These are phyloP conservation scores for Callimorpha dominula DNA, from an alignment of 2,888 invertebrate species.

Conservation along the genomic window DNA sequence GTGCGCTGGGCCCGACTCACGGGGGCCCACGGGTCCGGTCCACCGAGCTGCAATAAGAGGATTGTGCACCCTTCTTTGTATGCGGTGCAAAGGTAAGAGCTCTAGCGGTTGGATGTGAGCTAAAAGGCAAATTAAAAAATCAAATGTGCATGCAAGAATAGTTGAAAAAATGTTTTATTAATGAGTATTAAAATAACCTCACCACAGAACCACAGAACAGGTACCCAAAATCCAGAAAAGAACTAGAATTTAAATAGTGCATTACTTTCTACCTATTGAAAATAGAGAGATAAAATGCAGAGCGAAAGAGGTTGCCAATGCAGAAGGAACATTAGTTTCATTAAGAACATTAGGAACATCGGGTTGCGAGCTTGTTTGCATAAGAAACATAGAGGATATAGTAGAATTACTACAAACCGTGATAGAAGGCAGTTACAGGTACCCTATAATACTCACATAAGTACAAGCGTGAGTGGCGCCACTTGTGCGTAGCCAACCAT, in stretches of 20 bases:
- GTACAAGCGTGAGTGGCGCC: too few relatives aligned
- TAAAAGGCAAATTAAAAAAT: slow-evolving; percentile 15
- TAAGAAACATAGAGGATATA: not conserved
- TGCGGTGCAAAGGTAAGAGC: slow-evolving; percentile 49
- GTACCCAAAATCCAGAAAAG: too few relatives aligned
- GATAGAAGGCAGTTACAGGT: not conserved
- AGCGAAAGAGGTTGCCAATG: not conserved
- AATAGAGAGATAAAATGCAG: not conserved
- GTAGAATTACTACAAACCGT: not conserved
- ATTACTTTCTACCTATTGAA: too few relatives aligned
- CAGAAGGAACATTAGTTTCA: too few relatives aligned
- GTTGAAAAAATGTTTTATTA: not conserved
- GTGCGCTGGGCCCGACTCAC: slow-evolving; percentile 23
- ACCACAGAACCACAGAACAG: too few relatives aligned
- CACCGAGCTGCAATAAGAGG: slow-evolving; percentile 85
- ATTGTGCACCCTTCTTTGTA: slow-evolving; percentile 78
- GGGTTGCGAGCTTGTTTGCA: not conserved
- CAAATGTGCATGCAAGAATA: not conserved
- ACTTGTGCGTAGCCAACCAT: too few relatives aligned
- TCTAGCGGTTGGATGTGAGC: slow-evolving; percentile 14
- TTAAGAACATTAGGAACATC: too few relatives aligned
- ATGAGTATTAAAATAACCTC: not conserved
- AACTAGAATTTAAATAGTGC: too few relatives aligned
- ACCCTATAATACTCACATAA: too few relatives aligned
- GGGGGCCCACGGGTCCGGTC: slow-evolving; percentile 61